Evolutionary conservation across 1,140 invertebrate species (phyloP).

Genomic region (Chlorops oryzae): DNA sequence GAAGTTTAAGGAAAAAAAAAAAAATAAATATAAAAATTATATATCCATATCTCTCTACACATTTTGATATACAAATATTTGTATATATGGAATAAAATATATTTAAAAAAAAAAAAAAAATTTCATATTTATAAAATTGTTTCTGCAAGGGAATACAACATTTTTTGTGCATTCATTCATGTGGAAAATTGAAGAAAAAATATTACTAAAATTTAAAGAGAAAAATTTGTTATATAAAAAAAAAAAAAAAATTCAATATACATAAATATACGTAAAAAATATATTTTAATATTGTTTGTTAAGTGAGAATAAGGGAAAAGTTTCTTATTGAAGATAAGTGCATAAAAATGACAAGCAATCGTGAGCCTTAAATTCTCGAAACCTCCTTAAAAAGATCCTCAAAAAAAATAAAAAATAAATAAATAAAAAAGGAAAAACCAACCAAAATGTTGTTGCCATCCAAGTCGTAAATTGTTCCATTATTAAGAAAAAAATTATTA

Average conservation of each 20-base stretch:
- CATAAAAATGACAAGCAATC: neutral
- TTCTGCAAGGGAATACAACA: neutral
- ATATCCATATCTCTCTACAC: no score
- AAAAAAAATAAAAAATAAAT: slow-evolving; percentile 5
- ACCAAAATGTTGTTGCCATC: slow-evolving; percentile 2
- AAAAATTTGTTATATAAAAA: neutral
- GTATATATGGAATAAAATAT: no score
- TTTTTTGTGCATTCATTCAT: neutral
- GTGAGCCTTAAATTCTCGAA: neutral
- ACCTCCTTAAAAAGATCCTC: slow-evolving; percentile 1
- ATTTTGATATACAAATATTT: no score
- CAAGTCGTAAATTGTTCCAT: no score
- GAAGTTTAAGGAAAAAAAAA: no score
- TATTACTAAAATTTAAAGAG: no score
- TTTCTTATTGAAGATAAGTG: slow-evolving; percentile 9
- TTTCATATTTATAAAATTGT: neutral
- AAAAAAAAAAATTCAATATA: neutral
- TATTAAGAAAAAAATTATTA: no score
- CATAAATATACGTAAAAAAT: no score
- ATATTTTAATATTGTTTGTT: neutral
- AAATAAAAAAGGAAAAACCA: no score
- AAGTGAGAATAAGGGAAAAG: no score
- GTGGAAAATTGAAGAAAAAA: neutral
- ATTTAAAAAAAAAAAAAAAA: neutral
- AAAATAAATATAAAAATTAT: no score